These are phyloP conservation scores for Diuraphis noxia DNA, from an alignment of 1,140 invertebrate species.

Conservation along the genomic window DNA sequence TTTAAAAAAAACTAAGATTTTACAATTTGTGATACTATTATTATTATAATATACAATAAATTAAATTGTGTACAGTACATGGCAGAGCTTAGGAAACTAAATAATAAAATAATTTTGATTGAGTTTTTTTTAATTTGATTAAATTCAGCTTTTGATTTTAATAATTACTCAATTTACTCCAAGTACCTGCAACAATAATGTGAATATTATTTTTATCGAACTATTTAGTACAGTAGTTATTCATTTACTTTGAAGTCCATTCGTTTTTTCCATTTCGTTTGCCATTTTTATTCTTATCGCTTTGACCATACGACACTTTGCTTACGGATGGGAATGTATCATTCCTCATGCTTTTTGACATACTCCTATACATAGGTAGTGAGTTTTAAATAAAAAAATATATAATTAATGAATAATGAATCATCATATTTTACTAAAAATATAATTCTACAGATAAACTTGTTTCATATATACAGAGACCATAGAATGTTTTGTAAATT, in stretches of 20 bases:
- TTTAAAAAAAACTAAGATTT: background rate
- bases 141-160: slow-evolving; percentile 24
- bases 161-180: slow-evolving; percentile 4
- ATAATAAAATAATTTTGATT: background rate
- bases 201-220: background rate
- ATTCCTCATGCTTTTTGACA: slow-evolving; percentile 19
- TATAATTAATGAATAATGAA: background rate
- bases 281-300: slow-evolving; percentile 11
- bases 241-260: slow-evolving; percentile 35
- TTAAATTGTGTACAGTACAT: background rate
- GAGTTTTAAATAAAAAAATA: background rate
- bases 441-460: background rate
- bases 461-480: background rate
- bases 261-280: slow-evolving; percentile 27
- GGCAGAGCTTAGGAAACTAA: background rate
- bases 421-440: background rate
- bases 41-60: background rate
- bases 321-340: slow-evolving; percentile 26
- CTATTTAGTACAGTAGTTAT: background rate
- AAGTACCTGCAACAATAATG: slow-evolving; percentile 24
- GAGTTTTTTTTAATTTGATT: slow-evolving; percentile 5
- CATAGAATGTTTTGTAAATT: background rate
- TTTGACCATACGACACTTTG: slow-evolving; percentile 12
- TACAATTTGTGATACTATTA: background rate
- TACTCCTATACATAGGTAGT: background rate